phyloP scores from a whole-genome alignment of 2,888 invertebrate genomes.

The Rotaria macrura region DNA sequence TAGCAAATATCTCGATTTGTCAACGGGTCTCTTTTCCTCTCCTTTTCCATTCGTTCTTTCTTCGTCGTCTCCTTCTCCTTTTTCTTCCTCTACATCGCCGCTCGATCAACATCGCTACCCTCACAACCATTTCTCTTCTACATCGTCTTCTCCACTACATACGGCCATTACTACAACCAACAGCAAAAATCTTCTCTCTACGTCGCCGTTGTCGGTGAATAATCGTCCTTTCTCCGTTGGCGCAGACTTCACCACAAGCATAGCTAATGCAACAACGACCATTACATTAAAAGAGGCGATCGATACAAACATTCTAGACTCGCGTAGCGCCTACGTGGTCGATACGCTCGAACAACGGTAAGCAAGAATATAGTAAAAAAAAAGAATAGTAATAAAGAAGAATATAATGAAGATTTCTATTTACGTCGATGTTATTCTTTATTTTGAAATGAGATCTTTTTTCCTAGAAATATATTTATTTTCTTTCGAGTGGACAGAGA shows the following conservation, averaged over 20 bases:
- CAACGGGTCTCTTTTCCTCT: conserved; percentile 24
- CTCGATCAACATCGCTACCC: neutral
- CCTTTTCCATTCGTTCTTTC: conserved; percentile 19
- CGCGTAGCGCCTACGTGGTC: conserved; percentile 1
- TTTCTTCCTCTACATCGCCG: neutral
- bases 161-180: neutral
- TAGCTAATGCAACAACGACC: neutral
- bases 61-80: neutral
- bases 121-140: conserved; percentile 14
- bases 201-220: conserved; percentile 13
- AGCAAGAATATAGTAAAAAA: neutral
- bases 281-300: conserved; percentile 15
- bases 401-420: neutral
- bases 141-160: conserved; percentile 9
- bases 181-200: conserved; percentile 1
- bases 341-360: conserved; percentile 15
- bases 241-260: neutral
- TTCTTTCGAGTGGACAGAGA: neutral
- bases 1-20: conserved; percentile 29
- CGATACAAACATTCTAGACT: neutral
- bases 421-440: neutral
- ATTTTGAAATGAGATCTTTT: neutral
- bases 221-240: neutral
- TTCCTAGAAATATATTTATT: neutral
- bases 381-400: neutral